These are phyloP conservation scores for Habroteleia sp. DNA, from an alignment of 2,888 invertebrate genomes.

Conservation along the genomic window DNA sequence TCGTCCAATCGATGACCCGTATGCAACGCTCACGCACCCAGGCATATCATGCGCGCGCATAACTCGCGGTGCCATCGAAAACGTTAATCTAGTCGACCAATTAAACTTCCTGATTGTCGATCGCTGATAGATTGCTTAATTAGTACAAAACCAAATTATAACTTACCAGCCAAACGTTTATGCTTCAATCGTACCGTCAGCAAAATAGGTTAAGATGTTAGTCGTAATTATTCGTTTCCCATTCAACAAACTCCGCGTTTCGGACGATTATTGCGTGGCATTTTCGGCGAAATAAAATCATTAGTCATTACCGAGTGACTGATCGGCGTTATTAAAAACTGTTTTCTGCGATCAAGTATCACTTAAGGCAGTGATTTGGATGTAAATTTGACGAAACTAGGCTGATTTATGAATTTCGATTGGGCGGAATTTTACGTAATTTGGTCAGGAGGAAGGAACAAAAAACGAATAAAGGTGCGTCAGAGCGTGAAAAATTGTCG, in stretches of 20 bases:
- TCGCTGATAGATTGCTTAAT: conserved; percentile 50
- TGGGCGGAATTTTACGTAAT: conserved; percentile 22
- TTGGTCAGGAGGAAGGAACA: background rate
- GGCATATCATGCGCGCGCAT: conserved; percentile 43
- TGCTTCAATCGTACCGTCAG: conserved; percentile 8
- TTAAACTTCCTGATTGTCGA: conserved; percentile 65
- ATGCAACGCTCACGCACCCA: conserved; percentile 67
- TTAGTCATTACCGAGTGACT: conserved; percentile 6
- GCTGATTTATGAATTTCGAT: conserved; percentile 24
- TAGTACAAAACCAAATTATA: conserved; percentile 30
- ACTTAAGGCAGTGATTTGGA: conserved; percentile 7
- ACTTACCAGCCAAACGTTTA: conserved; percentile 24
- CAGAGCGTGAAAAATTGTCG: conserved; percentile 48
- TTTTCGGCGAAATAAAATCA: background rate
- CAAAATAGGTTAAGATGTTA: conserved; percentile 39
- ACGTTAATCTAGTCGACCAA: conserved; percentile 52
- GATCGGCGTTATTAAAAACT: conserved; percentile 9
- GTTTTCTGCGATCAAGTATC: background rate
- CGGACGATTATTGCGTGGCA: background rate
- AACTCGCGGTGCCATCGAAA: conserved; percentile 48
- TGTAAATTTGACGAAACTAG: conserved; percentile 19
- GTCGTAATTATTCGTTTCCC: conserved; percentile 7
- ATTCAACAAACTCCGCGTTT: too few relatives aligned
- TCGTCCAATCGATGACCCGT: conserved; percentile 56
- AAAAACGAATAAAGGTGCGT: conserved; percentile 9